Percentiles rank a stretch among this genome's conserved stretches.
Conservation (phyloP, 2,797 vertebrate genomes). For the Philypnodon macrostomus region DNA sequence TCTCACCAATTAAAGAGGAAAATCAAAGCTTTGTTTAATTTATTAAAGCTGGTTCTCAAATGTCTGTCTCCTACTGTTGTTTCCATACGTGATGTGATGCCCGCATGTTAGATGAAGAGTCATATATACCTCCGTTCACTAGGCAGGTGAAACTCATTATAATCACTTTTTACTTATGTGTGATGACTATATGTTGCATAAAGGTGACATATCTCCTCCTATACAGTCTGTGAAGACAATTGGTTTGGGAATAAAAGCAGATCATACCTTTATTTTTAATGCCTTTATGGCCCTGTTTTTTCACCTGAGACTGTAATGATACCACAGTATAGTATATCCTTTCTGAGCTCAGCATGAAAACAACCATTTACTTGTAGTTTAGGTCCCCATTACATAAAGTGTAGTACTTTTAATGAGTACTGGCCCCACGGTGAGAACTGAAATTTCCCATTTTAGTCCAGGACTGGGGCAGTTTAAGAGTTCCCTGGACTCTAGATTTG, state of each 20-base stretch:
- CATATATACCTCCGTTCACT: conserved; percentile 57
- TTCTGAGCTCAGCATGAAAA: conserved; percentile 19
- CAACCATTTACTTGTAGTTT: conserved; percentile 31
- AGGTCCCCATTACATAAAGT: conserved; percentile 37
- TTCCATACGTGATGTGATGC: conserved; percentile 44
- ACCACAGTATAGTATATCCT: conserved; percentile 15
- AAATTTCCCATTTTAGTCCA: conserved; percentile 58
- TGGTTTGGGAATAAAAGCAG: conserved; percentile 38
- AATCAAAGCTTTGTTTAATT: conserved; percentile 19
- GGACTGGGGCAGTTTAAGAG: conserved; percentile 41
- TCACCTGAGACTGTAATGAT: conserved; percentile 14
- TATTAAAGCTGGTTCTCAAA: conserved; percentile 24
- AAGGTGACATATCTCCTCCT: conserved; percentile 39
- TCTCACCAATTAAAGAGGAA: conserved; percentile 12
- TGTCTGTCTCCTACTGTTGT: conserved; percentile 27
- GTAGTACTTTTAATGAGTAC: conserved; percentile 53
- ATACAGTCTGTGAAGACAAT: conserved; percentile 39
- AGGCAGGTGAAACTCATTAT: conserved; percentile 67
- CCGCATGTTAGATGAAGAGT: conserved; percentile 63
- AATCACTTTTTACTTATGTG: conserved; percentile 55
- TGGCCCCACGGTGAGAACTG: conserved; percentile 35
- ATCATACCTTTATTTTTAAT: conserved; percentile 27
- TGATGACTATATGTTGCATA: conserved; percentile 67
- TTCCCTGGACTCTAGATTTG: conserved; percentile 47
- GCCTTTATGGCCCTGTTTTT: conserved; percentile 43